These are phyloP conservation scores for Leucoptera coffeella DNA, from an alignment of 2,888 invertebrate species.

Conservation along the genomic window DNA sequence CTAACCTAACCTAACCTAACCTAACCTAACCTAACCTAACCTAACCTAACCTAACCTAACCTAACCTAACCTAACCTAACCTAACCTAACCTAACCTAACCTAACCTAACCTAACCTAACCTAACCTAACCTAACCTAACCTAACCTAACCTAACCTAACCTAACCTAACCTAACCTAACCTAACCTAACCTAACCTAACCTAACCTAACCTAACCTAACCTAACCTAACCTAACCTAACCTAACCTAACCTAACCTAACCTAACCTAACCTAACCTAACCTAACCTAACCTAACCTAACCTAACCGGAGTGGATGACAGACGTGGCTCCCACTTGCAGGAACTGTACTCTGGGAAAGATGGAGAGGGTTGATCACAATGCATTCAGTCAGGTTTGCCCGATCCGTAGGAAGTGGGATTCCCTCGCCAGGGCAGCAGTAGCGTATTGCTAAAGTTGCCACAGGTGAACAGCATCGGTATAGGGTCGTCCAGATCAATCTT, in stretches of 20 bases:
- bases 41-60: conserved; percentile 7
- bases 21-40: conserved; percentile 7
- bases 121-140: conserved; percentile 9
- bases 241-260: conserved; percentile 10
- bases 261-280: conserved; percentile 10
- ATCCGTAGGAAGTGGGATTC: too few species aligned
- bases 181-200: conserved; percentile 9
- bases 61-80: conserved; percentile 6
- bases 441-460: too few species aligned
- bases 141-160: conserved; percentile 9
- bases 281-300: conserved; percentile 5
- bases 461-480: too few species aligned
- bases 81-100: conserved; percentile 7
- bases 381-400: too few species aligned
- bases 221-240: conserved; percentile 9
- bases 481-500: too few species aligned
- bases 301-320: too few species aligned
- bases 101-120: conserved; percentile 8
- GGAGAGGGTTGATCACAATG: too few species aligned
- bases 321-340: too few species aligned
- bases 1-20: conserved; percentile 8
- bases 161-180: conserved; percentile 8
- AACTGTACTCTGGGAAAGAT: too few species aligned
- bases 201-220: conserved; percentile 7
- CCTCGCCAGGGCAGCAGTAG: too few species aligned